Percentiles rank a stretch among this genome's conserved stretches.
phyloP scores from a whole-genome alignment of 2,113 vertebrate genomes.

The Oreochromis aureus region DNA sequence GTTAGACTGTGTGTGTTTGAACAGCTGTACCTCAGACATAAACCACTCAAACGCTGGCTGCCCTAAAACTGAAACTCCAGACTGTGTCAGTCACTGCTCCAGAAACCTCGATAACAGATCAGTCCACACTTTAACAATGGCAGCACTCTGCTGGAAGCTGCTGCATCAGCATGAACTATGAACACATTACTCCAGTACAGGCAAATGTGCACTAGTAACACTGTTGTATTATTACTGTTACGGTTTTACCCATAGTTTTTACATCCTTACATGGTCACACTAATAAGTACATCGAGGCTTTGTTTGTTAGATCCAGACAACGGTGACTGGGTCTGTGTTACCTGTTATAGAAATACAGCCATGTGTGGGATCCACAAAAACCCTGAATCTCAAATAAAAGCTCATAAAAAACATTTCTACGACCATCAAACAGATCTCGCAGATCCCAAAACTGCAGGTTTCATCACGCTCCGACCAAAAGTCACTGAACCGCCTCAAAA shows the following conservation, averaged over 20 bases:
- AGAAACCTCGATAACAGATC: background rate
- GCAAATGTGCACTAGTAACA: background rate
- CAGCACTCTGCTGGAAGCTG: background rate
- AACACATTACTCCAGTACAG: background rate
- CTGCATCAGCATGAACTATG: background rate
- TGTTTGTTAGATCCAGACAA: background rate
- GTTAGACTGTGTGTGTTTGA: background rate
- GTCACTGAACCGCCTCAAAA: no score
- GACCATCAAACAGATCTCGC: background rate
- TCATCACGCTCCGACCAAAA: background rate
- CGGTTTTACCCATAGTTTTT: background rate
- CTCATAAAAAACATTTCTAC: background rate
- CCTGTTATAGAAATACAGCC: background rate
- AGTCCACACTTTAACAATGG: background rate
- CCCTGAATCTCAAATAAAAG: background rate
- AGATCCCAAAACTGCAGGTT: no score
- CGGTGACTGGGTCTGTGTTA: background rate
- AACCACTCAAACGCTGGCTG: rapidly evolving
- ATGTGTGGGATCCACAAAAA: background rate
- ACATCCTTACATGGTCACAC: background rate
- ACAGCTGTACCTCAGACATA: background rate
- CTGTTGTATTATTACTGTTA: background rate
- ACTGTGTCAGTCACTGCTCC: background rate
- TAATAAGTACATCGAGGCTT: background rate
- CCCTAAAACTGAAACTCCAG: background rate